Conservation (phyloP, 2,113 vertebrate genomes). For the Anas platyrhynchos region DNA sequence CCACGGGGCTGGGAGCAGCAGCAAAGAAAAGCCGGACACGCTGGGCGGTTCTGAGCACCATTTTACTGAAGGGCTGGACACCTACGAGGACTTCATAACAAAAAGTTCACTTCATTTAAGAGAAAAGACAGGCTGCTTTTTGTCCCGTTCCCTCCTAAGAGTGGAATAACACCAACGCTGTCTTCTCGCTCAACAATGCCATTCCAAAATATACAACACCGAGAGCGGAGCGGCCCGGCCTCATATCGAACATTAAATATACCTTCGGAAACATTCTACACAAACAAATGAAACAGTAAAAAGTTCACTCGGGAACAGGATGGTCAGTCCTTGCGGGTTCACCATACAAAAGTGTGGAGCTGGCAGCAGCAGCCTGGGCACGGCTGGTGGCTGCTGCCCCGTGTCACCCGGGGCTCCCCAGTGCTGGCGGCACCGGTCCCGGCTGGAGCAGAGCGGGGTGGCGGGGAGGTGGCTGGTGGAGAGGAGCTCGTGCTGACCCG, state of each 20-base stretch:
- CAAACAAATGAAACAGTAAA: conserved; percentile 60
- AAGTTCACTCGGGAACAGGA: conserved; percentile 49
- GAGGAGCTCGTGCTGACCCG: fast-evolving
- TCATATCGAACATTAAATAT: conserved; percentile 60
- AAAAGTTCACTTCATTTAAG: conserved; percentile 58
- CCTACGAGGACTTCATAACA: conserved; percentile 62
- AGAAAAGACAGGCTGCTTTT: conserved; percentile 47
- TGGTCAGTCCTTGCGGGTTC: conserved; percentile 2
- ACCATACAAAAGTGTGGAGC: background rate
- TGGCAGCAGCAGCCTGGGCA: background rate
- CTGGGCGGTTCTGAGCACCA: conserved; percentile 67
- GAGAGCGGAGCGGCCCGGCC: conserved; percentile 37
- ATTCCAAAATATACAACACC: conserved; percentile 68
- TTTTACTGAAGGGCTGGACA: conserved; percentile 70
- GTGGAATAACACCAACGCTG: background rate
- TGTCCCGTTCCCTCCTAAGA: conserved; percentile 34
- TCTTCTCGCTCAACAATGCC: conserved; percentile 49
- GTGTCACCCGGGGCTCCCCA: fast-evolving
- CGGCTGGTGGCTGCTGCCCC: background rate
- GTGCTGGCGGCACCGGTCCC: fast-evolving
- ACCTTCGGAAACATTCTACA: conserved; percentile 58
- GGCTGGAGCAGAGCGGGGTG: fast-evolving
- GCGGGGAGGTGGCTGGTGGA: fast-evolving
- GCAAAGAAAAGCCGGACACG: conserved; percentile 35
- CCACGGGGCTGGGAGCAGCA: fast-evolving